Base-by-base conservation (phyloP, 2,113 vertebrate species). In the Tauraco erythrolophus region DNA sequence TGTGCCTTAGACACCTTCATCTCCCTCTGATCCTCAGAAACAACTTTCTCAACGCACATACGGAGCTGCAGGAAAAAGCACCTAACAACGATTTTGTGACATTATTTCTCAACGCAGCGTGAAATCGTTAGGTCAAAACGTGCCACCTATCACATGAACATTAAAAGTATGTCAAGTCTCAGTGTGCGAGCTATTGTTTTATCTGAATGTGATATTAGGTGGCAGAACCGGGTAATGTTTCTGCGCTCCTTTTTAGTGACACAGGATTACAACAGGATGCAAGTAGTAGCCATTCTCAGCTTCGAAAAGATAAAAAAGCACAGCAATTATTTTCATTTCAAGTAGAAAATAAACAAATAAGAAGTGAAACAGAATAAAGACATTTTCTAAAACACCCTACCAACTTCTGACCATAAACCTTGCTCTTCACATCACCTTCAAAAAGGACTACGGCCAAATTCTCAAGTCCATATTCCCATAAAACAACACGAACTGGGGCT, bases 141-240 rank as follows among this genome's bases (percentile, higher is more conserved):
- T 97, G 94, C 94, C 94, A 97, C 96, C 89, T 97, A 94, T 94
- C 95, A 97, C 93, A 97, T 54, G 96, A 96, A 96, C 94, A 97
- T 96, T 96, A 95, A 97, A 97, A 96, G 96, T 97, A 72, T 95
- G 95, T 97, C 97, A 96, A 96, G 91, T 96, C 95, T 96, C 97
- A 96, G 95, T 93, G 92, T 89, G 95, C 25, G 14, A 95, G 84
- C 91, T 95, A 97, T 97, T 97, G 97, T 96, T 96, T 97, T 96
- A 97, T 95, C 95, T 92, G 86, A 96, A 96, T 5, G 37, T 84
- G 96, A 91, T 95, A 96, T 92, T 94, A 96, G 91, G 91, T 95
- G 92, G 89, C 96, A 97, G 96, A 94, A 94, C 89, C 82, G 65
- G 95, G 94, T 94, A 94, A 96, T 19, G 61, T 94, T 94, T 66